A percentile compares a stretch with the other conserved stretches of the same genome.
These are phyloP conservation scores for Pseudoatta argentina DNA, from an alignment of 1,140 invertebrate genomes.

Conservation along the genomic window DNA sequence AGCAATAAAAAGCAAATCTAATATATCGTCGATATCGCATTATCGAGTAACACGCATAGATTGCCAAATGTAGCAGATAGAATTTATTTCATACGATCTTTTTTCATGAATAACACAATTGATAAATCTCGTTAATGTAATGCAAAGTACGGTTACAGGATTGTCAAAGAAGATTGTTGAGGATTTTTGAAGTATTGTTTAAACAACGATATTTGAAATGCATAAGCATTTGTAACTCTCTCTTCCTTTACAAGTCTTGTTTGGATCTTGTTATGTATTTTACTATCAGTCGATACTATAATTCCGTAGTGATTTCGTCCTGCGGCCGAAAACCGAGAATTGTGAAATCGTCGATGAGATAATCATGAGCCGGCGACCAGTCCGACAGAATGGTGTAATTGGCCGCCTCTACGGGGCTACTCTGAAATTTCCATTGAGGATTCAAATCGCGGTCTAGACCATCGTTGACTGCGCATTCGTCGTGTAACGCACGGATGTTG, in stretches of 20 bases:
- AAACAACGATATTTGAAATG: conserved; percentile 12
- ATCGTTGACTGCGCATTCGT: conserved; percentile 64
- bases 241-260: conserved; percentile 18
- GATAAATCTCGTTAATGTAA: conserved; percentile 3
- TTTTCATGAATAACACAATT: neutral
- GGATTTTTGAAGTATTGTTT: conserved; percentile 3
- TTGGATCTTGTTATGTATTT: conserved; percentile 32
- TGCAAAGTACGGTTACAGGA: neutral
- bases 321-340: conserved; percentile 91
- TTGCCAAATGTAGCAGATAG: neutral
- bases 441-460: conserved; percentile 81
- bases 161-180: conserved; percentile 9
- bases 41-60: neutral
- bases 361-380: conserved; percentile 89
- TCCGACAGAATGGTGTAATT: conserved; percentile 87
- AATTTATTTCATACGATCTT: neutral
- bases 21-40: neutral
- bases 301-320: conserved; percentile 92
- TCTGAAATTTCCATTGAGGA: conserved; percentile 87
- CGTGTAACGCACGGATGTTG: neutral
- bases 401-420: conserved; percentile 77
- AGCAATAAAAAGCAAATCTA: neutral
- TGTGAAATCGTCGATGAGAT: conserved; percentile 91
- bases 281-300: conserved; percentile 84
- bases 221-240: neutral